phyloP scores from a whole-genome alignment of 2,113 vertebrate species.

The Okapia johnstoni region DNA sequence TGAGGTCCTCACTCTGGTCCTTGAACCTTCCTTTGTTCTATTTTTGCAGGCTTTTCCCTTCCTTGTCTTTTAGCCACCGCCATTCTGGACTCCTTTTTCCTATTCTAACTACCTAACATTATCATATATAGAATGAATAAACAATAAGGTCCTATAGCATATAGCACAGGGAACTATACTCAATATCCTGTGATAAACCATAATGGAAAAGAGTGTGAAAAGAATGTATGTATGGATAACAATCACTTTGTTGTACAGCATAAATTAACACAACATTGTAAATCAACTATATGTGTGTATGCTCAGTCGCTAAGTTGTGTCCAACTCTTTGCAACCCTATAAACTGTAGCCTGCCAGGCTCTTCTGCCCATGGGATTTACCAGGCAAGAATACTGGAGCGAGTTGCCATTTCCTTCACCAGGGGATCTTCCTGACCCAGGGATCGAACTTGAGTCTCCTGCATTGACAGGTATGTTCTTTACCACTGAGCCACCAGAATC shows the following conservation, averaged over 20 bases:
- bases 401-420: neutral
- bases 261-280: neutral
- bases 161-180: neutral
- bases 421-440: neutral
- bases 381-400: neutral
- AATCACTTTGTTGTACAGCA: neutral
- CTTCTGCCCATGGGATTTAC: neutral
- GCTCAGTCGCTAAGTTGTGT: neutral
- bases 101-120: neutral
- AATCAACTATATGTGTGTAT: neutral
- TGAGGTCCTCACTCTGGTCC: neutral
- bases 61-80: neutral
- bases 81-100: neutral
- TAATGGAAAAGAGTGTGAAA: neutral
- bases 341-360: neutral
- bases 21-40: neutral
- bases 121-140: neutral
- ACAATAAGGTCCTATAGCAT: neutral
- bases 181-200: neutral
- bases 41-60: neutral
- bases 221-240: neutral
- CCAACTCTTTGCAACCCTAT: neutral
- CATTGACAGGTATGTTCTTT: neutral
- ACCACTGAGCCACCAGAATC: neutral
- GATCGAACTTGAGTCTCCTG: neutral